A percentile compares a stretch with the other conserved stretches of the same genome.
phyloP scores from a whole-genome alignment of 2,888 invertebrate species.

The Machimus atricapillus region DNA sequence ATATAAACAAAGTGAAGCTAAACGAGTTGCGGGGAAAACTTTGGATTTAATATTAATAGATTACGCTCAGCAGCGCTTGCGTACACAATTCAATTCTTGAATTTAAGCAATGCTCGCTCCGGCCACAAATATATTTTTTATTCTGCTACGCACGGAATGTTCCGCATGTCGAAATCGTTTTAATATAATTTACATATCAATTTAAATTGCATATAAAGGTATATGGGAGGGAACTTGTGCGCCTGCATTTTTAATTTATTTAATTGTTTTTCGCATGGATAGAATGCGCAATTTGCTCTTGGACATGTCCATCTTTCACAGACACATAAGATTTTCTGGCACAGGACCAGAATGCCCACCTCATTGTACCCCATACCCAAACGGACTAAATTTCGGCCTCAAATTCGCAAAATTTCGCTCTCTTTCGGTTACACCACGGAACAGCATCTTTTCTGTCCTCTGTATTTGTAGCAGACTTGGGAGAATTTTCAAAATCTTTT shows the following conservation, averaged over 20 bases:
- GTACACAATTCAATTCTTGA: background rate
- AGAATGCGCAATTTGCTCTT: background rate
- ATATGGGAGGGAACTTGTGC: background rate
- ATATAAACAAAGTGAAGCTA: slow-evolving; percentile 26
- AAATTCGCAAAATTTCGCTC: background rate
- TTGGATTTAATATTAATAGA: slow-evolving; percentile 28
- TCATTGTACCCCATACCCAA: slow-evolving; percentile 11
- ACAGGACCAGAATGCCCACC: slow-evolving; percentile 10
- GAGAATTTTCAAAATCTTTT: slow-evolving; percentile 18
- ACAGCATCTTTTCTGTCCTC: background rate
- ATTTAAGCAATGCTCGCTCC: background rate
- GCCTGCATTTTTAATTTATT: background rate
- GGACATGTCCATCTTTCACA: background rate
- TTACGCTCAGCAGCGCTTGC: background rate
- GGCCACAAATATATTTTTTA: background rate
- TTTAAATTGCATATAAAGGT: background rate
- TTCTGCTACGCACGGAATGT: background rate
- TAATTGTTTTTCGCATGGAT: background rate
- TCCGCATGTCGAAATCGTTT: background rate
- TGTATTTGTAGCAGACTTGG: background rate
- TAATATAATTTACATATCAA: background rate
- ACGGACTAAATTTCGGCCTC: background rate
- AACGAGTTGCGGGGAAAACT: slow-evolving; percentile 21
- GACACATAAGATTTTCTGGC: slow-evolving; percentile 17
- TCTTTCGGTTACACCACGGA: background rate